Base-by-base conservation (phyloP, 2,888 invertebrate species). In the Diaphora mendica region DNA sequence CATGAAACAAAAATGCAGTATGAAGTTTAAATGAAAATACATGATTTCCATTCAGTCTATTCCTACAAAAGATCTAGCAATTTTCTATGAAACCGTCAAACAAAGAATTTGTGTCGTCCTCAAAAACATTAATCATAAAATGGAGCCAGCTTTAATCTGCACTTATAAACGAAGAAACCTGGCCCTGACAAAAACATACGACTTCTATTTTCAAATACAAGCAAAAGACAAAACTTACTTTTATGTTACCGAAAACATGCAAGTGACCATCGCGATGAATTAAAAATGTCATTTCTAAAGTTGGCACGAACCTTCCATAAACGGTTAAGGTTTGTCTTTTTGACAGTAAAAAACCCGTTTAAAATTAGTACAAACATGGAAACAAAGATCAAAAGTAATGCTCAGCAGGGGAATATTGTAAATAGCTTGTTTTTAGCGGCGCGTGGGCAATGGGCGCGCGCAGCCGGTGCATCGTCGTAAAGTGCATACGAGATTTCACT, bases 331-430 rank as follows among this genome's bases (percentile, higher is more conserved):
- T 70, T 80, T 74, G 62, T 70, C 64, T 13, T 67, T 62, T 8
- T 20, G 62, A 73, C 13, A 62, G 30, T 73, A 78, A 77, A 64
- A 62, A 74, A 77, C 76, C 73, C 72, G 74, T 77, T 86, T 80
- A 82, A 82, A 84, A 74, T 84, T 77, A 86, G 80, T 79, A 77
- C 77, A 76, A 82, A 80, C 78, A 81, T 26, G 77, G 76, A 72
- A 77, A 78, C 74, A 71, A 74, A 83, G 81, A 79, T 82, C 84
- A 79, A 87, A 87, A 81, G 79, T 75, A 73, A 66, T 70, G 74
- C 89, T 81, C 86, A 79, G 88, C 86, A 77, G 88, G 90, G 87
- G 83, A 85, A 83, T 83, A 80, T 83, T 85, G 86, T 81, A 89
- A 89, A 90, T 89, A 88, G 84, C 79, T 65, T 55, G 68, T 82